These are phyloP conservation scores for Thamnaconus septentrionalis DNA, from an alignment of 2,113 vertebrate genomes.

Conservation along the genomic window DNA sequence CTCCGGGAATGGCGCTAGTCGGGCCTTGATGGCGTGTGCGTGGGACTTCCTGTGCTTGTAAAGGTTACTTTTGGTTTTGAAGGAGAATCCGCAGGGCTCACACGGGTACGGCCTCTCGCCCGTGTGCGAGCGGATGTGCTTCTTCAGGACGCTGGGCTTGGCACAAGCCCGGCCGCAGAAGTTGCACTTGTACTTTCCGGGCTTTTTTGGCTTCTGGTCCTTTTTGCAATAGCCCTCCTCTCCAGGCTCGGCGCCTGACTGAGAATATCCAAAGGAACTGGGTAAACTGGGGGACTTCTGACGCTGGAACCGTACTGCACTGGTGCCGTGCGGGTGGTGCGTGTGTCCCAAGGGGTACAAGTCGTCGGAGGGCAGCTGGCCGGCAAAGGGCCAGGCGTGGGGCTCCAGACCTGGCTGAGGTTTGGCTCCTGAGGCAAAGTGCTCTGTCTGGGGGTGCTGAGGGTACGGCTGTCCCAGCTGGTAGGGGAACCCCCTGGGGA, in stretches of 20 bases:
- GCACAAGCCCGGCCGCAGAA: slow-evolving; percentile 97
- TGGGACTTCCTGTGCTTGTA: slow-evolving; percentile 99
- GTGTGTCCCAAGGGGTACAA: slow-evolving; percentile 84
- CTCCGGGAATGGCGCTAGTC: slow-evolving; percentile 93
- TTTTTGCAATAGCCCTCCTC: slow-evolving; percentile 91
- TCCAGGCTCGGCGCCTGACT: slow-evolving; percentile 85
- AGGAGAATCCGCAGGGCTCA: slow-evolving; percentile 96
- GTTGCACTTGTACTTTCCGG: slow-evolving; percentile 96
- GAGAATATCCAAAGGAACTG: slow-evolving; percentile 88
- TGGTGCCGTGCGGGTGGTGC: slow-evolving; percentile 83
- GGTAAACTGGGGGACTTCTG: slow-evolving; percentile 91
- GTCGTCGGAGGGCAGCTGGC: slow-evolving; percentile 90
- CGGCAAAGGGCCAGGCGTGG: slow-evolving; percentile 89
- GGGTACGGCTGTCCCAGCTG: slow-evolving; percentile 90
- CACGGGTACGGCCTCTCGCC: slow-evolving; percentile 97
- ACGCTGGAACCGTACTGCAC: slow-evolving; percentile 76
- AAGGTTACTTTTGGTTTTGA: slow-evolving; percentile 99
- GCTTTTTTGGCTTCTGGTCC: slow-evolving; percentile 97
- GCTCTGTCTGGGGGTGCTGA: slow-evolving; percentile 88
- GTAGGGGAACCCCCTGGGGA: slow-evolving; percentile 83
- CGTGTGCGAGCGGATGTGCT: slow-evolving; percentile 97
- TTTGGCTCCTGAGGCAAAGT: slow-evolving; percentile 86
- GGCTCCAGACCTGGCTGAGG: slow-evolving; percentile 90
- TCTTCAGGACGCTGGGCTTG: slow-evolving; percentile 98
- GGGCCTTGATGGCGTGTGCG: slow-evolving; percentile 98